Percentiles rank a stretch among this genome's conserved stretches.
Conservation (phyloP, 2,797 vertebrate species). For the Amniataba percoides region DNA sequence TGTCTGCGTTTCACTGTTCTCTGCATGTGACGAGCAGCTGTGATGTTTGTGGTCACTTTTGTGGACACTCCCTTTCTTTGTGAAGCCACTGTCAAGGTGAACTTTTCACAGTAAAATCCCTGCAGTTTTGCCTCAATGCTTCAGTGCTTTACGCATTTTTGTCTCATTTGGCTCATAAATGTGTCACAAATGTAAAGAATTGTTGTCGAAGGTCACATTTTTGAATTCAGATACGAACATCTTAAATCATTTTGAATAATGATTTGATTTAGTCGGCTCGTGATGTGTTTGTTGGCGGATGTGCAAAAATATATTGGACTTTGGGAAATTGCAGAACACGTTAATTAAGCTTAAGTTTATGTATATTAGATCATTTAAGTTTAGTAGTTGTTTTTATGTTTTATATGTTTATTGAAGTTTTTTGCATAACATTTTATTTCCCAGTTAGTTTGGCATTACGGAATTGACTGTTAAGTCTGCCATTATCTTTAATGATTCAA, state of each 20-base stretch:
- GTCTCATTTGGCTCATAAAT: neutral
- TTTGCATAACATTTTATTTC: neutral
- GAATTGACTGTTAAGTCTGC: neutral
- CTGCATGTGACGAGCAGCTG: neutral
- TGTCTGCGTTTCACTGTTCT: neutral
- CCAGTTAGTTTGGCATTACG: neutral
- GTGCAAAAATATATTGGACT: neutral
- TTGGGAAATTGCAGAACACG: neutral
- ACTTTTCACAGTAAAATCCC: neutral
- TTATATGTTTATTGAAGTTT: neutral
- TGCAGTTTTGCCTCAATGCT: neutral
- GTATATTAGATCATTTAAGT: neutral
- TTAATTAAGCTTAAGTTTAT: neutral
- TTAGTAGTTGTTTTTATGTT: neutral
- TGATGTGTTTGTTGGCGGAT: constrained; percentile 4
- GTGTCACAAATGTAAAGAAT: neutral
- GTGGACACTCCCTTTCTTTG: neutral
- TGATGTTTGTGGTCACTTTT: neutral
- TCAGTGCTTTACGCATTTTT: neutral
- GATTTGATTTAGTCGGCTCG: neutral
- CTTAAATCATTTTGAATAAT: neutral
- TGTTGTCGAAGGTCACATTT: neutral
- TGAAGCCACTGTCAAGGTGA: neutral
- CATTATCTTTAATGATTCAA: neutral
- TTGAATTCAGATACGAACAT: neutral